Percentiles rank a stretch among this genome's conserved stretches.
These are phyloP conservation scores for Xerus rutilus DNA, from an alignment of 2,797 vertebrate genomes.

Conservation along the genomic window DNA sequence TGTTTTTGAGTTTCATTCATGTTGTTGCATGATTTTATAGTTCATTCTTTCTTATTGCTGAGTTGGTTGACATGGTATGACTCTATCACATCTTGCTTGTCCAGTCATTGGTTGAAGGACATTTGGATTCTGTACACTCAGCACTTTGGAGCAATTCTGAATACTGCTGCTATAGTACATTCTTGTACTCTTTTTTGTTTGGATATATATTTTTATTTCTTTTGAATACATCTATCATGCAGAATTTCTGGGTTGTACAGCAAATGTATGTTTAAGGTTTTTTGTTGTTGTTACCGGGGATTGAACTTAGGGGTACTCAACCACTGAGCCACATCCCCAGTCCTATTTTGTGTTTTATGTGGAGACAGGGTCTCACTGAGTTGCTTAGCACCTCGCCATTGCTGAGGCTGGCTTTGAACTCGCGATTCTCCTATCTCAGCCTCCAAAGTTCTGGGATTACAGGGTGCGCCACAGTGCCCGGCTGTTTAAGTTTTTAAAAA, in stretches of 20 bases:
- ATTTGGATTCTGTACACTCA: background rate
- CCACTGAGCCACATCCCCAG: no score
- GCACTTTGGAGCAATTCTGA: background rate
- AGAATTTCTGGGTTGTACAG: background rate
- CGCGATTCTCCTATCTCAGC: no score
- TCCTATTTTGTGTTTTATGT: no score
- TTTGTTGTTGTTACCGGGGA: no score
- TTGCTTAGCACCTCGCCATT: no score
- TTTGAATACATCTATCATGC: background rate
- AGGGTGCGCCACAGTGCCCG: no score
- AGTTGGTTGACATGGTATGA: background rate
- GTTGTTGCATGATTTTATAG: background rate
- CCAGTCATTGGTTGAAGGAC: background rate
- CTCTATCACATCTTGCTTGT: background rate
- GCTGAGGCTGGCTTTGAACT: no score
- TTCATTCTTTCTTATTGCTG: background rate
- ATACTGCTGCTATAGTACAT: background rate
- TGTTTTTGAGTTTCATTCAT: background rate
- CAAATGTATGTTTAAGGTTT: background rate
- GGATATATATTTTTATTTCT: background rate
- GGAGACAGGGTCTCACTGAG: no score
- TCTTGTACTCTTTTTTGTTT: slow-evolving; percentile 1
- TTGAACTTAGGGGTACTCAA: no score
- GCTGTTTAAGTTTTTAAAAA: no score
- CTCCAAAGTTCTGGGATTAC: no score